Conservation (phyloP, 64 coral and sea anemone genomes). For the Orbicella faveolata region DNA sequence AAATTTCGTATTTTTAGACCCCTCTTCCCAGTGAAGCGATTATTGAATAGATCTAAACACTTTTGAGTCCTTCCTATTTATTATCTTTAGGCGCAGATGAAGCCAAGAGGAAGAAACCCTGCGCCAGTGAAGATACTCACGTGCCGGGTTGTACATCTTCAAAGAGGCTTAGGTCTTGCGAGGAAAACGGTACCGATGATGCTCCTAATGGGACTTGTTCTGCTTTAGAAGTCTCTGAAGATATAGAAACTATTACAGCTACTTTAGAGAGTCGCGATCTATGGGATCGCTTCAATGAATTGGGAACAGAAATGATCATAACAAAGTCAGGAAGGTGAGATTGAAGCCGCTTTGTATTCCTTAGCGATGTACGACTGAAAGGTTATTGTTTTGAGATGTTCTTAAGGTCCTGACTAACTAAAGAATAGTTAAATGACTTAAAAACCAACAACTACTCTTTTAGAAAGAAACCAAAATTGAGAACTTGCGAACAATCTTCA, state of each 20-base stretch:
- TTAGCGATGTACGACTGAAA: not conserved
- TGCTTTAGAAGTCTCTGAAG: constrained; percentile 27
- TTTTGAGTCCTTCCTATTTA: not conserved
- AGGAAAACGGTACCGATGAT: not conserved
- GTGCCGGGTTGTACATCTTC: not conserved
- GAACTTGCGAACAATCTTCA: not conserved
- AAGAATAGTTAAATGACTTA: not conserved
- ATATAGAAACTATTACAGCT: constrained; percentile 65
- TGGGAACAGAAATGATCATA: constrained; percentile 99
- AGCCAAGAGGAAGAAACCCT: not conserved
- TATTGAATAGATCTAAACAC: not conserved
- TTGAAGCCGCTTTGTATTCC: too few species aligned
- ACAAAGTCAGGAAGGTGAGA: constrained; percentile 97
- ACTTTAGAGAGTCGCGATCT: constrained; percentile 86
- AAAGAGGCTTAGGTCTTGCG: constrained; percentile 10
- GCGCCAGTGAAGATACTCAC: not conserved
- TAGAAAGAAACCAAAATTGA: not conserved
- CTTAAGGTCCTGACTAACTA: not conserved
- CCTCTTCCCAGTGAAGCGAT: not conserved
- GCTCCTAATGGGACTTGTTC: not conserved
- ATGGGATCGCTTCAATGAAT: constrained; percentile 97
- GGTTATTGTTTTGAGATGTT: not conserved
- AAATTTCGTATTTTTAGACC: too few species aligned
- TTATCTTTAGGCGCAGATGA: constrained; percentile 8
- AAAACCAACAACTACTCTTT: too few species aligned